Evolutionary conservation across 2,113 vertebrate species (phyloP).

Genomic region (Mustela lutreola): DNA sequence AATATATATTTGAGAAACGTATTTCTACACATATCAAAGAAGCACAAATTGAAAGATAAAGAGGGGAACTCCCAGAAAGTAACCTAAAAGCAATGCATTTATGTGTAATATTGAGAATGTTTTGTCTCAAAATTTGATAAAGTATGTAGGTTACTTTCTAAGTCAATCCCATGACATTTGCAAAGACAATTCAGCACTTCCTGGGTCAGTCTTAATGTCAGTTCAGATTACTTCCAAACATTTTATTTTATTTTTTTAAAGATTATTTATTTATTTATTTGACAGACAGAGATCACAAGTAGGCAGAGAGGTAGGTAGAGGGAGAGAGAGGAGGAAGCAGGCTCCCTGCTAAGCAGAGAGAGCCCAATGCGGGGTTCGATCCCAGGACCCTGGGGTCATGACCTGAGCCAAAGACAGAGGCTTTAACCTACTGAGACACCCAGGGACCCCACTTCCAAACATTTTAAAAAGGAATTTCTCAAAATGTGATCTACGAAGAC

Average conservation of each 20-base stretch:
- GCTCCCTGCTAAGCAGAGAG: no score
- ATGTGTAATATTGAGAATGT: not conserved
- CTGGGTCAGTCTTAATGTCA: not conserved
- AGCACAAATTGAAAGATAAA: not conserved
- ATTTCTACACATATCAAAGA: not conserved
- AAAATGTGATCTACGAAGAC: not conserved
- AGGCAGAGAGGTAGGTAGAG: no score
- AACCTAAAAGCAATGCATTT: not conserved
- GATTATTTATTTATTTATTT: no score
- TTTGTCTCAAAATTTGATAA: conserved; percentile 9
- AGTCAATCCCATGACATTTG: not conserved
- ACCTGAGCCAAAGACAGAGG: no score
- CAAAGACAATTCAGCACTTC: not conserved
- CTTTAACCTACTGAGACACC: no score
- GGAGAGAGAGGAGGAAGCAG: no score
- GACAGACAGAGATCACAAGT: no score
- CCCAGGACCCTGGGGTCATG: no score
- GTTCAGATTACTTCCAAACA: not conserved
- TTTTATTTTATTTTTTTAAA: no score
- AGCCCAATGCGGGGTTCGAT: no score
- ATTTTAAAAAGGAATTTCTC: conserved; percentile 27
- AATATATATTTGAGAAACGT: not conserved
- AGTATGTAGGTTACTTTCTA: not conserved
- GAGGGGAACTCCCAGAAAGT: not conserved
- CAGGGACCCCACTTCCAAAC: not conserved